phyloP scores from a whole-genome alignment of 2,888 invertebrate genomes.

The Agonopterix heracliana region DNA sequence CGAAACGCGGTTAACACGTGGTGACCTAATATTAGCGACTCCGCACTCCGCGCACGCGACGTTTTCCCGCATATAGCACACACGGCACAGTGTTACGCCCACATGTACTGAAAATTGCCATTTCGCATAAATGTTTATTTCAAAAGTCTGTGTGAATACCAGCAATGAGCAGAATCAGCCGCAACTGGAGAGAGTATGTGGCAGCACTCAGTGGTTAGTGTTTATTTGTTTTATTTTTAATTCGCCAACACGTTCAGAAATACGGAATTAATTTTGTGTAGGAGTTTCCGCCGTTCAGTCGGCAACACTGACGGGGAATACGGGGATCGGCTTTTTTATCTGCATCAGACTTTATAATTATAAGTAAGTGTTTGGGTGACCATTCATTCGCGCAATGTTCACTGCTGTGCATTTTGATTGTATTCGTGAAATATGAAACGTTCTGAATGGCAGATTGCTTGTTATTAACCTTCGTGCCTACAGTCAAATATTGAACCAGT shows the following conservation, averaged over 20 bases:
- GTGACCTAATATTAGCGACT: conserved; percentile 57
- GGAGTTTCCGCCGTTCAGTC: background rate
- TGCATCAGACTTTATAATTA: background rate
- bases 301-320: conserved; percentile 1
- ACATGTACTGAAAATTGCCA: conserved; percentile 33
- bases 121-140: conserved; percentile 62
- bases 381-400: too few relatives aligned
- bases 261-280: conserved; percentile 1
- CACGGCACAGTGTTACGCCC: conserved; percentile 36
- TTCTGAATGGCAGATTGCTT: too few relatives aligned
- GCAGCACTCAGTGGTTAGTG: conserved; percentile 68
- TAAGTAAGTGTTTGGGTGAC: conserved; percentile 1
- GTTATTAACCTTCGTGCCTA: too few relatives aligned
- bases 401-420: too few relatives aligned
- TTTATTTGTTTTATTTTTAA: conserved; percentile 29
- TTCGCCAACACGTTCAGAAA: conserved; percentile 5
- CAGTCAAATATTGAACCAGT: too few relatives aligned
- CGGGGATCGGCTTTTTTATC: background rate
- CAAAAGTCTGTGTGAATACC: conserved; percentile 42
- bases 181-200: conserved; percentile 69
- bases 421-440: too few relatives aligned
- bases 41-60: conserved; percentile 23
- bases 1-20: conserved; percentile 65
- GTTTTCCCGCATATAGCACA: conserved; percentile 32
- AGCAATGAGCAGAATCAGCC: conserved; percentile 53